phyloP scores from a whole-genome alignment of 2,113 vertebrate genomes.

The Cervus canadensis region DNA sequence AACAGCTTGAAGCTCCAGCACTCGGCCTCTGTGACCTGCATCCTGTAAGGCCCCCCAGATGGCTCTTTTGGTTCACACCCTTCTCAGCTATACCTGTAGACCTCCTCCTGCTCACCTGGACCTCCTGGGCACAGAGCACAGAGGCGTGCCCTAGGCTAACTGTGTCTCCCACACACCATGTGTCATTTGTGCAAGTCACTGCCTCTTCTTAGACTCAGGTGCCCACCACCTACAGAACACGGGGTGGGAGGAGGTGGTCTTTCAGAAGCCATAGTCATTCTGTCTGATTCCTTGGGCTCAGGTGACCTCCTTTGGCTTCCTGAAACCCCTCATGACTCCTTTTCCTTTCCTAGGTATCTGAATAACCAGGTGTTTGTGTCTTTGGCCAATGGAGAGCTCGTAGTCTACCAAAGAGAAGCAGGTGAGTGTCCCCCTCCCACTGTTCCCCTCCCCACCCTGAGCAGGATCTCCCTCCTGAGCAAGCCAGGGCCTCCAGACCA shows the following conservation, averaged over 20 bases:
- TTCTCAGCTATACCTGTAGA: not conserved
- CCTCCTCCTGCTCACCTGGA: not conserved
- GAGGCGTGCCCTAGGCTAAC: not conserved
- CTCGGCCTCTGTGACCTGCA: slow-evolving; percentile 90
- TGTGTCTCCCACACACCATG: not conserved
- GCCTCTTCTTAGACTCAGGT: not conserved
- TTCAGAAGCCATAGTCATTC: not conserved
- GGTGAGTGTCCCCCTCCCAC: slow-evolving; percentile 79
- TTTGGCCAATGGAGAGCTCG: slow-evolving; percentile 93
- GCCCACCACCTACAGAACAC: not conserved
- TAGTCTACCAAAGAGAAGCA: slow-evolving; percentile 96
- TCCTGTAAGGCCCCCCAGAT: slow-evolving; percentile 85
- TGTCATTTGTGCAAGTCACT: not conserved
- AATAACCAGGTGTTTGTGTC: slow-evolving; percentile 99
- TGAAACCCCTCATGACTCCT: not conserved
- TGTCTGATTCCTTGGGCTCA: not conserved
- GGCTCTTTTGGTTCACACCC: not conserved
- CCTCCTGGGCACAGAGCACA: not conserved
- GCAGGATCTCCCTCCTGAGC: not conserved
- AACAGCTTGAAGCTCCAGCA: slow-evolving; percentile 99
- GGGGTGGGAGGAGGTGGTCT: not conserved
- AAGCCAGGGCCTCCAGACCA: not conserved
- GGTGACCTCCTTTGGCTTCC: not conserved
- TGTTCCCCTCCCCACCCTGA: accelerated
- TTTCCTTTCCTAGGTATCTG: slow-evolving; percentile 85